Conservation (phyloP, 2,797 vertebrate genomes). For the Cynodonichthys magdalenae region DNA sequence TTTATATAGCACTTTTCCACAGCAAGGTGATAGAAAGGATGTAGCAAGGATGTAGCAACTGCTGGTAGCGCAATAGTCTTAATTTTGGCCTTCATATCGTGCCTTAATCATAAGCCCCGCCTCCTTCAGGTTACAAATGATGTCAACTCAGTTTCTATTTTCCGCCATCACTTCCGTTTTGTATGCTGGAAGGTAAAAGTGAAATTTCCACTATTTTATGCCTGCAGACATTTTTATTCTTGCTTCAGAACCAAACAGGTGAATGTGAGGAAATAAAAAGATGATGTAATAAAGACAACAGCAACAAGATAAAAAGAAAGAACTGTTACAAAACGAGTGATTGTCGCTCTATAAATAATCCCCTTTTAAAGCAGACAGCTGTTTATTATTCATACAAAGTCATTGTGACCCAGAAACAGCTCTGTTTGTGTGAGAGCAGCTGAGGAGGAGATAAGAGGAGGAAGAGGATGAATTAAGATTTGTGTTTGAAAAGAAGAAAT, state of each 20-base stretch:
- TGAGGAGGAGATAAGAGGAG: not conserved
- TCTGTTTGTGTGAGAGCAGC: conserved; percentile 22
- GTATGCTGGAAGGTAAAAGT: too few species aligned
- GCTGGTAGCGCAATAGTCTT: too few species aligned
- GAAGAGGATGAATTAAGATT: not conserved
- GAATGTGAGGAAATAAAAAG: conserved; percentile 22
- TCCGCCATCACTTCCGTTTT: too few species aligned
- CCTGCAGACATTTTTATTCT: too few species aligned
- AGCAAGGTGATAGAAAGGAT: too few species aligned
- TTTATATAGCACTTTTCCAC: too few species aligned
- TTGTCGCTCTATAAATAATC: conserved; percentile 77
- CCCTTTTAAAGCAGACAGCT: conserved; percentile 66
- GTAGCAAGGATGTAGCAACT: too few species aligned
- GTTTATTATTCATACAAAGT: conserved; percentile 83
- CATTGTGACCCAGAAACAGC: conserved; percentile 76
- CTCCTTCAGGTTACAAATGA: not conserved
- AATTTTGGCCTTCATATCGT: too few species aligned
- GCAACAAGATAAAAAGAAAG: conserved; percentile 1
- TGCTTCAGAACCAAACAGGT: not conserved
- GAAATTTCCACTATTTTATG: too few species aligned
- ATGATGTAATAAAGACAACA: conserved; percentile 18
- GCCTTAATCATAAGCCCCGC: not conserved
- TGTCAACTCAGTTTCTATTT: too few species aligned
- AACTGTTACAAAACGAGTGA: conserved; percentile 7
- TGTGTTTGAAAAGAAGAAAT: not conserved